These are phyloP conservation scores for Enteromius mattozi DNA, from an alignment of 2,797 vertebrate genomes.

Conservation along the genomic window DNA sequence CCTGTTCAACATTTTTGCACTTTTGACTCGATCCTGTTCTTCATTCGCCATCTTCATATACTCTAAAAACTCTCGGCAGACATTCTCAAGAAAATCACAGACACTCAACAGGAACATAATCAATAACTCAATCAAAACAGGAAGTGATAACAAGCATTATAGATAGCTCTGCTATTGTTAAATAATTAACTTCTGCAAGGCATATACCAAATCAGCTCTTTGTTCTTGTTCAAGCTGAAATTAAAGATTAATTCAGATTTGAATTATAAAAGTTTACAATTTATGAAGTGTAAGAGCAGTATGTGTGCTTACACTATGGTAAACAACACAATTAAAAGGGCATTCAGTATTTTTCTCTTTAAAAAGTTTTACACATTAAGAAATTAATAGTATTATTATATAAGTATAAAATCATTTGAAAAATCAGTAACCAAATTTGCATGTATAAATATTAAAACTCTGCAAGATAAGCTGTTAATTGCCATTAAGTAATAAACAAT, in stretches of 20 bases:
- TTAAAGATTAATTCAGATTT: not conserved
- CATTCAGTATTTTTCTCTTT: not conserved
- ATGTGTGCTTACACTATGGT: not conserved
- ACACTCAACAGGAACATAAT: not conserved
- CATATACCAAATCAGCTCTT: not conserved
- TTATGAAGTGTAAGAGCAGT: not conserved
- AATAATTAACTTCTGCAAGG: slow-evolving; percentile 26
- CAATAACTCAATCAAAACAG: slow-evolving; percentile 21
- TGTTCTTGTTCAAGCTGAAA: not conserved
- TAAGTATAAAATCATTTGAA: not conserved
- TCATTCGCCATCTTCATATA: not conserved
- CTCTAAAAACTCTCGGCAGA: not conserved
- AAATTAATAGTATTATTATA: not conserved
- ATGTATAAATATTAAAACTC: not conserved
- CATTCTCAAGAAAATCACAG: not conserved
- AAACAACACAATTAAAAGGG: not conserved
- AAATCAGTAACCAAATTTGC: not conserved
- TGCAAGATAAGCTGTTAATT: not conserved
- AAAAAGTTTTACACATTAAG: not conserved
- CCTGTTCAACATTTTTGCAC: slow-evolving; percentile 27
- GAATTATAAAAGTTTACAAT: not conserved
- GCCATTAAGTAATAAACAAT: not conserved
- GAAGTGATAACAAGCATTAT: slow-evolving; percentile 10
- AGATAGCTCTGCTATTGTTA: not conserved
- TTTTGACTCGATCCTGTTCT: slow-evolving; percentile 20